Evolutionary conservation across 2,797 vertebrate genomes (phyloP).

Genomic region (Acridotheres tristis): DNA sequence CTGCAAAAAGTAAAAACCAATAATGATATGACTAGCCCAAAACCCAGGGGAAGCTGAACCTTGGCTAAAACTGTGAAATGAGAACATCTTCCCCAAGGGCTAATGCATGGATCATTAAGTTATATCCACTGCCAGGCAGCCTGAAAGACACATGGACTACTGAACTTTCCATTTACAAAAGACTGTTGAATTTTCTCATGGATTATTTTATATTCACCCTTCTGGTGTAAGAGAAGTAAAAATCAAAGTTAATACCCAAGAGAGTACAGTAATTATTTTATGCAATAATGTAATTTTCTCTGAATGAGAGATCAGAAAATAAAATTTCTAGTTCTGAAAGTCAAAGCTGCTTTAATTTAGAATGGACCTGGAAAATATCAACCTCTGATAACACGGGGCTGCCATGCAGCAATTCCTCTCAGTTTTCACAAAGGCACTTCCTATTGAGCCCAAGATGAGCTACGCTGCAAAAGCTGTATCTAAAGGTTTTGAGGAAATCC

Average conservation of each 20-base stretch:
- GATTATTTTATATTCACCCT: not conserved
- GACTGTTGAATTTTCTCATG: not conserved
- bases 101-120: not conserved
- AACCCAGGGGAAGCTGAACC: not conserved
- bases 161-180: not conserved
- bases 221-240: not conserved
- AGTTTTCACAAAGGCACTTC: not conserved
- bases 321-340: not conserved
- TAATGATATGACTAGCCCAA: not conserved
- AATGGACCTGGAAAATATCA: not conserved
- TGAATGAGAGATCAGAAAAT: not conserved
- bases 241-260: not conserved
- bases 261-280: not conserved
- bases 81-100: not conserved
- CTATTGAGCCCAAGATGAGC: not conserved
- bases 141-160: not conserved
- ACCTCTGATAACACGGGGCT: not conserved
- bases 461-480: not conserved
- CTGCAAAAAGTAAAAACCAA: not conserved
- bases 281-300: not conserved
- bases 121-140: not conserved
- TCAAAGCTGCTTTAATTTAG: not conserved
- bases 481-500: not conserved
- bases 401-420: not conserved
- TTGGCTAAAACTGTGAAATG: not conserved